Conservation (phyloP, 2,113 vertebrate genomes). For the Seriola rivoliana region DNA sequence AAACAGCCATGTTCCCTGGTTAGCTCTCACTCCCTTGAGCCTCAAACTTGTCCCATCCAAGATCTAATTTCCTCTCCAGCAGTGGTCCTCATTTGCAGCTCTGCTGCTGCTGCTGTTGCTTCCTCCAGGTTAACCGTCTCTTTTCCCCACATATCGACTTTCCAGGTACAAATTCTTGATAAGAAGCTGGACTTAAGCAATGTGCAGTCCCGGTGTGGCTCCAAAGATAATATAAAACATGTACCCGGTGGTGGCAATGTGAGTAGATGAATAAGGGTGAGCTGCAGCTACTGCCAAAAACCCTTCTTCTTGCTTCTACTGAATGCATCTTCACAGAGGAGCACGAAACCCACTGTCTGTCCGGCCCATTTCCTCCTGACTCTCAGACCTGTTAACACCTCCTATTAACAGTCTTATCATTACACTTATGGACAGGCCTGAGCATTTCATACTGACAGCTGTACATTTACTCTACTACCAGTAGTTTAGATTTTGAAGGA, state of each 20-base stretch:
- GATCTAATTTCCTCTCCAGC: slow-evolving; percentile 17
- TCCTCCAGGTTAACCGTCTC: slow-evolving; percentile 59
- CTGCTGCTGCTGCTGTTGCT: slow-evolving; percentile 19
- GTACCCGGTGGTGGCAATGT: slow-evolving; percentile 94
- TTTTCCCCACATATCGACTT: slow-evolving; percentile 62
- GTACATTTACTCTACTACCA: not conserved
- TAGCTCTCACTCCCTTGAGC: slow-evolving; percentile 5
- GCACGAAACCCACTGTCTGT: slow-evolving; percentile 59
- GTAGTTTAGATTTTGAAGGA: not conserved
- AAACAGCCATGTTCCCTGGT: slow-evolving; percentile 3
- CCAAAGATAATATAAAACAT: slow-evolving; percentile 98
- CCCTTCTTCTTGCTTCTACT: slow-evolving; percentile 27
- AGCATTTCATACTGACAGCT: slow-evolving; percentile 45
- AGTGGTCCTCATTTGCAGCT: slow-evolving; percentile 38
- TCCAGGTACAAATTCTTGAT: slow-evolving; percentile 95
- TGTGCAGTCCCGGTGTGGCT: slow-evolving; percentile 95
- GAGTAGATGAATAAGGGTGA: slow-evolving; percentile 80
- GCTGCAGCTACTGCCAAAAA: slow-evolving; percentile 8
- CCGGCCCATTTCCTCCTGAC: slow-evolving; percentile 2
- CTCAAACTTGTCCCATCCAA: slow-evolving; percentile 3
- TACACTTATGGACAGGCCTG: slow-evolving; percentile 31
- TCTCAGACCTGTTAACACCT: slow-evolving; percentile 48
- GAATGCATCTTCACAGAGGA: slow-evolving; percentile 59
- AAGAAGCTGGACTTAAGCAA: slow-evolving; percentile 95
- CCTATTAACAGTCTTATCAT: slow-evolving; percentile 43